These are phyloP conservation scores for Amazona guildingii DNA, from an alignment of 2,113 vertebrate genomes.

Conservation along the genomic window DNA sequence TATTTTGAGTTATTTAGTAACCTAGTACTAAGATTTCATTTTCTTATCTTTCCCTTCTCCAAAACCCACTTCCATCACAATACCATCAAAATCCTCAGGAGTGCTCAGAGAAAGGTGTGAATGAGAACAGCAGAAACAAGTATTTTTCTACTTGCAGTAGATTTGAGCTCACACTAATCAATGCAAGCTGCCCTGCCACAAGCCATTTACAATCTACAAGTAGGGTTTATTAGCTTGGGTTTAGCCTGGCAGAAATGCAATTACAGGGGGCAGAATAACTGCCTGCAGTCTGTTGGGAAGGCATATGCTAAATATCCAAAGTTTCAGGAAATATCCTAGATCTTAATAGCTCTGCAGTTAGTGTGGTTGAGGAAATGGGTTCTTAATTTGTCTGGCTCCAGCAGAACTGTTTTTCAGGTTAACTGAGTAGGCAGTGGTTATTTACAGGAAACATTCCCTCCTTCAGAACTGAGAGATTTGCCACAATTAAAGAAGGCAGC, in stretches of 20 bases:
- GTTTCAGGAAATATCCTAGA: not conserved
- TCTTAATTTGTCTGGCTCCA: slow-evolving; percentile 7
- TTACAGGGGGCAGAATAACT: not conserved
- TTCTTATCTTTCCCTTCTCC: not conserved
- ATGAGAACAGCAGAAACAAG: not conserved
- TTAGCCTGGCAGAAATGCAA: not conserved
- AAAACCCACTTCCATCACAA: not conserved
- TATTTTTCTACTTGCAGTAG: not conserved
- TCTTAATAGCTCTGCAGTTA: not conserved
- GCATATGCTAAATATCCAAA: not conserved
- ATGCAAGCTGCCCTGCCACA: not conserved
- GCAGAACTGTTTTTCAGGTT: not conserved
- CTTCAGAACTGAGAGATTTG: not conserved
- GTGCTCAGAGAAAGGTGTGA: not conserved
- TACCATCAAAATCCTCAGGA: not conserved
- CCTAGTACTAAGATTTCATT: not conserved
- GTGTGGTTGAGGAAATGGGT: not conserved
- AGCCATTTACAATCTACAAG: not conserved
- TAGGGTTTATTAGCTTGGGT: not conserved
- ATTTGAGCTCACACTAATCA: not conserved
- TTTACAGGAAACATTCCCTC: not conserved
- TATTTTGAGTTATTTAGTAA: not conserved
- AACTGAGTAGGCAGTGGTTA: not conserved
- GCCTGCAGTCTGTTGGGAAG: not conserved
- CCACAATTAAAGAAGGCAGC: not conserved